Conservation (phyloP, 2,113 vertebrate genomes). For the Lipotes vexillifer region DNA sequence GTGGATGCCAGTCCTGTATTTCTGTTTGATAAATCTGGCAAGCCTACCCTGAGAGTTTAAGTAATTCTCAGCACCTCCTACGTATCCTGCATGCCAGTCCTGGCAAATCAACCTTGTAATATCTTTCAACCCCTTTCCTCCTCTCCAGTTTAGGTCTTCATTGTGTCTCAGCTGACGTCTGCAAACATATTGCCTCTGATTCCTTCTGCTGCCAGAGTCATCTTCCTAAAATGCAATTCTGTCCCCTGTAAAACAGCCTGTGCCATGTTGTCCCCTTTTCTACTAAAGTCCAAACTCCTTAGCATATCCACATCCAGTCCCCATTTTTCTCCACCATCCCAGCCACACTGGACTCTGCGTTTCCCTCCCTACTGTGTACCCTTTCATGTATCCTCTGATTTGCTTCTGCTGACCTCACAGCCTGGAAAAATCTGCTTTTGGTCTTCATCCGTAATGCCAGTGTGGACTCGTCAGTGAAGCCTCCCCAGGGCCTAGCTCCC, state of each 20-base stretch:
- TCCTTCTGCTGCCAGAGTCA: not conserved
- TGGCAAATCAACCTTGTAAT: not conserved
- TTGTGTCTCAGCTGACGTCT: not conserved
- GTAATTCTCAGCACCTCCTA: not conserved
- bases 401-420: not conserved
- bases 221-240: not conserved
- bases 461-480: too few relatives aligned
- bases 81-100: rapidly evolving
- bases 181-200: not conserved
- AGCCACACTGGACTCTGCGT: not conserved
- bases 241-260: not conserved
- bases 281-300: not conserved
- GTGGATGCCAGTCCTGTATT: not conserved
- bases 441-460: not conserved
- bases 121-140: not conserved
- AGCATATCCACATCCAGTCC: not conserved
- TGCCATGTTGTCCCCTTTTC: not conserved
- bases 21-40: not conserved
- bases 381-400: not conserved
- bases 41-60: not conserved
- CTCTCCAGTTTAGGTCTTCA: not conserved
- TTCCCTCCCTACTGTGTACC: too few relatives aligned
- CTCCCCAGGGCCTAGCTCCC: not conserved
- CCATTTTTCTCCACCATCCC: not conserved
- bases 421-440: not conserved